Evolutionary conservation across 2,888 invertebrate species (phyloP).

Genomic region (Anthrax anthrax): DNA sequence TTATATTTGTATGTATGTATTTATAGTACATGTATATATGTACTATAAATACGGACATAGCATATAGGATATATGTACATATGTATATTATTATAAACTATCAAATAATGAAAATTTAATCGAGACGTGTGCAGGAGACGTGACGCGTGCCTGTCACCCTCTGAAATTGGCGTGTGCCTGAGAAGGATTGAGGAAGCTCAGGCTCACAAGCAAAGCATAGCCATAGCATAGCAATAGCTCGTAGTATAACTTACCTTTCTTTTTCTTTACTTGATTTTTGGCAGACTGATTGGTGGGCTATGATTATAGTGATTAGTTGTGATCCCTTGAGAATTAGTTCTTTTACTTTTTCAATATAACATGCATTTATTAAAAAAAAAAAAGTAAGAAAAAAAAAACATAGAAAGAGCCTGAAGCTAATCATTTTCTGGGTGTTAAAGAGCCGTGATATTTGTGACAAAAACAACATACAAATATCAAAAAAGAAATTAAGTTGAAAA

Average conservation of each 20-base stretch:
- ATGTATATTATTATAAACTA: neutral
- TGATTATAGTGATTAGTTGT: constrained; percentile 8
- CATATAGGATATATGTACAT: neutral
- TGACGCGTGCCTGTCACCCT: constrained; percentile 9
- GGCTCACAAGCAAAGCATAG: neutral
- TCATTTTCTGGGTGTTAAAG: neutral
- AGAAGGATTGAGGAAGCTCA: neutral
- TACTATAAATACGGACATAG: too few relatives aligned
- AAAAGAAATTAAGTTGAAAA: too few relatives aligned
- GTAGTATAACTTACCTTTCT: neutral
- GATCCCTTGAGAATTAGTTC: constrained; percentile 4
- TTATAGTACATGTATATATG: too few relatives aligned
- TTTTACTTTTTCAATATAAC: neutral
- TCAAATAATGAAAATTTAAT: neutral
- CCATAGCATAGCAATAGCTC: neutral
- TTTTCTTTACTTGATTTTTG: constrained; percentile 2
- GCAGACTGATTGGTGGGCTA: constrained; percentile 5
- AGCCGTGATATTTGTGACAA: neutral
- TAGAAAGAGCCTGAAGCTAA: neutral
- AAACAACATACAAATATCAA: neutral
- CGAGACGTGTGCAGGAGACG: neutral
- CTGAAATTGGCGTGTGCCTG: constrained; percentile 4
- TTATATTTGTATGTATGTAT: neutral
- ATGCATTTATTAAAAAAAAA: too few relatives aligned
- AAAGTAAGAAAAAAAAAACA: too few relatives aligned